Evolutionary conservation across 2,113 vertebrate species (phyloP).

Genomic region (Anguilla rostrata): DNA sequence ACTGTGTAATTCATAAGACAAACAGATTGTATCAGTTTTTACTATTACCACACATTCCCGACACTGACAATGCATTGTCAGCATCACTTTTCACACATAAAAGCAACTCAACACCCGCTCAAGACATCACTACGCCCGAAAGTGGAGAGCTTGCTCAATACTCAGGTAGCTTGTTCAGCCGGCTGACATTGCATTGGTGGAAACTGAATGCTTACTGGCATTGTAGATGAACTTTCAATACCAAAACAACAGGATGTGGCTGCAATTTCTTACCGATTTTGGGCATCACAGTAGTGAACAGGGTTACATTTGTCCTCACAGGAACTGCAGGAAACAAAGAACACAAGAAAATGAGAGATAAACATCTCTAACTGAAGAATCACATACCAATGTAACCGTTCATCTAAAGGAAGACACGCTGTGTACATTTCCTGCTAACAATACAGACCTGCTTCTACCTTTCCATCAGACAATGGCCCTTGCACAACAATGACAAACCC

Average conservation of each 20-base stretch:
- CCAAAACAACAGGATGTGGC: not conserved
- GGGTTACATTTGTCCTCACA: slow-evolving; percentile 62
- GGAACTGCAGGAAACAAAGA: slow-evolving; percentile 39
- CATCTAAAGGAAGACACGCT: not conserved
- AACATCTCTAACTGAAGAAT: not conserved
- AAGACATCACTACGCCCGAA: no score
- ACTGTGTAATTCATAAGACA: no score
- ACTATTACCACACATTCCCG: no score
- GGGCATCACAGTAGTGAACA: slow-evolving; percentile 60
- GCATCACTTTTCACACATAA: no score
- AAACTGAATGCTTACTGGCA: not conserved
- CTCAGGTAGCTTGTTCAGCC: not conserved
- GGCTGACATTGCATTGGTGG: not conserved
- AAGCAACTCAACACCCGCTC: no score
- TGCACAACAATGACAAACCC: no score
- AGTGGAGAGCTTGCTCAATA: no score
- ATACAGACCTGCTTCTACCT: no score
- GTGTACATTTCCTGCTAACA: no score
- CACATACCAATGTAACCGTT: not conserved
- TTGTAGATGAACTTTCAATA: not conserved
- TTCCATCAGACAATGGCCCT: no score
- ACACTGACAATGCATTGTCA: no score
- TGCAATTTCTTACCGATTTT: slow-evolving; percentile 68
- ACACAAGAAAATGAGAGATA: not conserved
- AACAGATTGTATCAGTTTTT: no score